Evolutionary conservation across 2,113 vertebrate genomes (phyloP).

Genomic region (Tragelaphus scriptus): DNA sequence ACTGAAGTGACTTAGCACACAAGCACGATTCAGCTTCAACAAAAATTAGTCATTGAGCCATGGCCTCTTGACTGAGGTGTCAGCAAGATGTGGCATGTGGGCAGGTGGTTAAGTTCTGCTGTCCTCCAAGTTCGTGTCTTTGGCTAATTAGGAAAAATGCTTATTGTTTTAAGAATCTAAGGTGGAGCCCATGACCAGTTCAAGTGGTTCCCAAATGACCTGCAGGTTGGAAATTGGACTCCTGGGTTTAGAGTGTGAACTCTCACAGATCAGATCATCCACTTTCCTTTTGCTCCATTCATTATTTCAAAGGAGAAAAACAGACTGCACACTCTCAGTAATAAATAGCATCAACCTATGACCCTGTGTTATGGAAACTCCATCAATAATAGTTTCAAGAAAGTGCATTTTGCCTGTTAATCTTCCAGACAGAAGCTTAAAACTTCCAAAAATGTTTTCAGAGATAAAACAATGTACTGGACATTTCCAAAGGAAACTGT

Average conservation of each 20-base stretch:
- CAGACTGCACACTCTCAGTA: not conserved
- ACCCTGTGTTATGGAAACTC: not conserved
- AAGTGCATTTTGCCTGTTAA: not conserved
- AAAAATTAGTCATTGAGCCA: not conserved
- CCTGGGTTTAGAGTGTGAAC: not conserved
- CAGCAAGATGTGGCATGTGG: fast-evolving
- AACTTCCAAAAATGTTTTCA: not conserved
- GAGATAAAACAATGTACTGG: not conserved
- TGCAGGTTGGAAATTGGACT: not conserved
- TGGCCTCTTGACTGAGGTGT: not conserved
- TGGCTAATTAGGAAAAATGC: not conserved
- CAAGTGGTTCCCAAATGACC: not conserved
- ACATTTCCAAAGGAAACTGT: not conserved
- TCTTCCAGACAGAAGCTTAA: not conserved
- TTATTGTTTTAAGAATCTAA: not conserved
- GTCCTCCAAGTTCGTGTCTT: not conserved
- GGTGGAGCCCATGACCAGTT: not conserved
- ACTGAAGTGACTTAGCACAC: not conserved
- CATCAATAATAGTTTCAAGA: not conserved
- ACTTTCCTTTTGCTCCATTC: not conserved
- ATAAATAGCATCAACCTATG: not conserved
- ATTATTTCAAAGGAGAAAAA: not conserved
- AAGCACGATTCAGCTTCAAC: not conserved
- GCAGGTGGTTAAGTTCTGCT: not conserved
- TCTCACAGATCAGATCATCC: not conserved